Evolutionary conservation across 2,888 invertebrate genomes (phyloP).

Genomic region (Diabrotica balteata): DNA sequence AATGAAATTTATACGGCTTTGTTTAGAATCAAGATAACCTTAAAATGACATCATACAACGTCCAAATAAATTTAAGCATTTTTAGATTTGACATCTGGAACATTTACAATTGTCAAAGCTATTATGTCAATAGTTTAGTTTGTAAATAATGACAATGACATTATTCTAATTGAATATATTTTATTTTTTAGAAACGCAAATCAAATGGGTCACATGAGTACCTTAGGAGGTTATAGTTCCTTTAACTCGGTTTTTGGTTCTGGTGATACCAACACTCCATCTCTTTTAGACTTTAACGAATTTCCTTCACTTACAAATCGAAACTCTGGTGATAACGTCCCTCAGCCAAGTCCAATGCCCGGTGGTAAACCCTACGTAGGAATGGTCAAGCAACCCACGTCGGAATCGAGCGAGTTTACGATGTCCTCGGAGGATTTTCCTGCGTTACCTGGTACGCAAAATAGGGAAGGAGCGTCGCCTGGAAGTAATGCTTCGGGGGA

Average conservation of each 20-base stretch:
- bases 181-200: conserved; percentile 63
- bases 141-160: too few species aligned
- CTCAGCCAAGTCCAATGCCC: conserved; percentile 83
- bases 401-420: conserved; percentile 92
- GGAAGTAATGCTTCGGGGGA: conserved; percentile 57
- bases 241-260: conserved; percentile 87
- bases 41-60: too few species aligned
- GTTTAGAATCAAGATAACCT: too few species aligned
- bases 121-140: too few species aligned
- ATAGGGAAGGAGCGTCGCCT: conserved; percentile 72
- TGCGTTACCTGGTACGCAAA: conserved; percentile 93
- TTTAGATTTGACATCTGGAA: too few species aligned
- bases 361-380: conserved; percentile 95
- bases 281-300: conserved; percentile 88
- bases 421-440: conserved; percentile 99
- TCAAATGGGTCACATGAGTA: conserved; percentile 69
- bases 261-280: conserved; percentile 71
- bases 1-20: too few species aligned
- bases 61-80: too few species aligned
- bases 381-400: conserved; percentile 89
- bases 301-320: conserved; percentile 91
- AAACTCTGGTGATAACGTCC: conserved; percentile 77
- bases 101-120: too few species aligned
- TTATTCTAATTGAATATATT: background rate
- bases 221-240: conserved; percentile 66